Evolutionary conservation across 2,113 vertebrate genomes (phyloP).

Genomic region (Actenoides hombroni): DNA sequence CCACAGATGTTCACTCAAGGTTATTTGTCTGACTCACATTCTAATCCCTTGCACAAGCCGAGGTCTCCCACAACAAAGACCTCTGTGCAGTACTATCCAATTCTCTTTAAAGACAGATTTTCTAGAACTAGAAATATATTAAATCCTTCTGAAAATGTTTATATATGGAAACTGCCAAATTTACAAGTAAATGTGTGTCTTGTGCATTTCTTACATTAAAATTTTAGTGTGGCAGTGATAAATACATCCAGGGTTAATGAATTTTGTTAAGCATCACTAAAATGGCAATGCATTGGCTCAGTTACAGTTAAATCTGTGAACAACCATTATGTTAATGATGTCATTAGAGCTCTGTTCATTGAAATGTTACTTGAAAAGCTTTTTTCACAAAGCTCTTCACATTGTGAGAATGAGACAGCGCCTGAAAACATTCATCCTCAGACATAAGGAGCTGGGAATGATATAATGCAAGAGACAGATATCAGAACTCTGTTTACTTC

Average conservation of each 20-base stretch:
- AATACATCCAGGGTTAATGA: background rate
- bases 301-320: conserved; percentile 41
- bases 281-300: background rate
- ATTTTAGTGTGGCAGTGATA: background rate
- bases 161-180: background rate
- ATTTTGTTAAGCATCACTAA: background rate
- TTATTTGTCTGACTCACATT: too few species aligned
- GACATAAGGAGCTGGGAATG: background rate
- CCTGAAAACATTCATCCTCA: background rate
- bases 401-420: background rate
- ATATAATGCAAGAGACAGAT: background rate
- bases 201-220: background rate
- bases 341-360: conserved; percentile 1
- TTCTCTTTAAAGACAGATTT: background rate
- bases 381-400: conserved; percentile 9
- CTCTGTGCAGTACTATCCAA: background rate
- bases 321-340: conserved; percentile 37
- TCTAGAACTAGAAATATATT: background rate
- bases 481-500: background rate
- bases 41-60: too few species aligned
- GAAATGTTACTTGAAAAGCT: conserved; percentile 41
- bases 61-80: background rate
- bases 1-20: too few species aligned
- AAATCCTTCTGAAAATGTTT: background rate
- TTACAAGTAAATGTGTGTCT: background rate